phyloP scores from a whole-genome alignment of 2,797 vertebrate genomes.

The Oceanodroma leucorhoa region DNA sequence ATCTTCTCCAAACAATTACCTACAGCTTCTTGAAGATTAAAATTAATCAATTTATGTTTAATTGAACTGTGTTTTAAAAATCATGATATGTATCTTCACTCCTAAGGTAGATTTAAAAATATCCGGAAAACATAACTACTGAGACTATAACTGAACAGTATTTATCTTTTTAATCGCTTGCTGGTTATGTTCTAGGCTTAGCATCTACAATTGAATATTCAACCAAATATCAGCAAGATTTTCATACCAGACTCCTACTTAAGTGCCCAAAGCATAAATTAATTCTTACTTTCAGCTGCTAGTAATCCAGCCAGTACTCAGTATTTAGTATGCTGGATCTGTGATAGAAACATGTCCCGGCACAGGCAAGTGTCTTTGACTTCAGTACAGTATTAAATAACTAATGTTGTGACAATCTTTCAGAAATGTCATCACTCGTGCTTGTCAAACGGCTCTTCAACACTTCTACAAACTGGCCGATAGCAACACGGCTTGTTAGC shows the following conservation, averaged over 20 bases:
- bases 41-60: constrained; percentile 16
- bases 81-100: neutral
- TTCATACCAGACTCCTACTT: neutral
- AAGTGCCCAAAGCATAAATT: neutral
- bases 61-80: neutral
- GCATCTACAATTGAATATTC: constrained; percentile 17
- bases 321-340: neutral
- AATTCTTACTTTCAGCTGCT: neutral
- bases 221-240: constrained; percentile 22
- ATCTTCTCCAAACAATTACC: neutral
- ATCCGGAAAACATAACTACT: neutral
- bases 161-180: neutral
- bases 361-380: neutral
- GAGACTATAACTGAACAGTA: neutral
- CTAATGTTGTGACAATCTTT: constrained; percentile 11
- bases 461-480: neutral
- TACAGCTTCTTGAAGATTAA: neutral
- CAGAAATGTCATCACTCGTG: constrained; percentile 1
- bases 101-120: neutral
- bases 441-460: neutral
- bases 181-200: constrained; percentile 30
- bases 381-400: constrained; percentile 22
- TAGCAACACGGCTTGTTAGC: neutral
- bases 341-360: neutral
- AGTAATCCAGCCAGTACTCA: neutral